These are phyloP conservation scores for Paramisgurnus dabryanus DNA, from an alignment of 2,113 vertebrate genomes.

Conservation along the genomic window DNA sequence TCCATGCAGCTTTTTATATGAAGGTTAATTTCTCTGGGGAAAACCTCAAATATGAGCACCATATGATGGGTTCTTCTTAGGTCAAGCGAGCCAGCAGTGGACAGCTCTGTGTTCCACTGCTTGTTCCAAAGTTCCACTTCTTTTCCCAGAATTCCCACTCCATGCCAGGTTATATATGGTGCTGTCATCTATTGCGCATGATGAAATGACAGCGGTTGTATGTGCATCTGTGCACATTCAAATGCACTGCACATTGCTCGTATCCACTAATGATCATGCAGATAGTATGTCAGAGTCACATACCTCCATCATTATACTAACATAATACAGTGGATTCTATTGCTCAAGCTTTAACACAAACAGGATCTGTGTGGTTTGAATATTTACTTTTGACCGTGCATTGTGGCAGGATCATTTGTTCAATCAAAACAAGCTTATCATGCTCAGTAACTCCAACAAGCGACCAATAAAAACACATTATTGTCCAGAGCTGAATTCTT, in stretches of 20 bases:
- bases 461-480: constrained; percentile 39
- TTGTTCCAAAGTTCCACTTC: constrained; percentile 75
- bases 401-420: constrained; percentile 26
- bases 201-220: constrained; percentile 64
- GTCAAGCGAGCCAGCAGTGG: constrained; percentile 52
- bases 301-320: constrained; percentile 14
- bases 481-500: constrained; percentile 33
- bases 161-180: constrained; percentile 72
- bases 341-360: constrained; percentile 1
- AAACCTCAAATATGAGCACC: constrained; percentile 22
- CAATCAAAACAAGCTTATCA: constrained; percentile 39
- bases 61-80: constrained; percentile 37
- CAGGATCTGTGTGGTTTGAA: constrained; percentile 28
- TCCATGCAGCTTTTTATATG: constrained; percentile 9
- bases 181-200: constrained; percentile 65
- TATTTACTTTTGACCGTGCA: constrained; percentile 35
- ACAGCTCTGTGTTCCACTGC: constrained; percentile 75
- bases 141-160: constrained; percentile 68
- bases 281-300: not conserved
- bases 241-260: constrained; percentile 4
- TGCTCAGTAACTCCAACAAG: constrained; percentile 32
- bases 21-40: constrained; percentile 30
- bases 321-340: not conserved
- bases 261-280: not conserved
- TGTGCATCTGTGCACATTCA: constrained; percentile 15